Evolutionary conservation across 2,888 invertebrate genomes (phyloP), one percentile per base, ranked within the genome.

Genomic region (Torymus auratus): DNA sequence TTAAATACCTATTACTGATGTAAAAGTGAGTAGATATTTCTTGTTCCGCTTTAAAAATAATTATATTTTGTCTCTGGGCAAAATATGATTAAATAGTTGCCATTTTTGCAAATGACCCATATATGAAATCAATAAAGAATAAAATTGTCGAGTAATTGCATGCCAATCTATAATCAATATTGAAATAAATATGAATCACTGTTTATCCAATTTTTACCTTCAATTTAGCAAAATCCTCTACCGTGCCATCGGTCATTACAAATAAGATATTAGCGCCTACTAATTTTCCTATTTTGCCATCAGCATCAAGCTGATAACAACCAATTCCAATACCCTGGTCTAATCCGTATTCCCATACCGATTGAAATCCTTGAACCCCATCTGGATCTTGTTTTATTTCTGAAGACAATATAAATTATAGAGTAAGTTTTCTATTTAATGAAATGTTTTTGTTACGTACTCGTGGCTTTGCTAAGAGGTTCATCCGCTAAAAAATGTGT

Each of bases 241-340:
- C 13, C 13, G 69, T 17, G 10, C 69, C 28, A 10, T 84, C 83
- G 0, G 69, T 62, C 14, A 58, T 65, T 0, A 86, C 58, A 1
- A 81, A 81, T 0, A 89, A 82, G 13, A 87, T 78, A 78, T 91
- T 91, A 14, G 85, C 80, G 13, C 90, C 91, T 0, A 88, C 91
- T 4, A 91, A 82, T 72, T 86, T 83, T 3, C 88, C 86, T 78
- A 88, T 86, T 11, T 87, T 88, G n/a, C 87, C 88, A 0, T 84
- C 76, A 0, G 86, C 86, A 80, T 90, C 84, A 20, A 90, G 88
- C 55, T 86, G 84, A 28, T 90, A 89, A 56, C 91, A 91, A 5
- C 85, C 88, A 17, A 91, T 78, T 0, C 86, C 82, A 10, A 88
- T 73, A 53, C 88, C 88, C 62, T 90, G 85, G 12, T 84, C 70